Evolutionary conservation across 2,797 vertebrate species (phyloP).

Genomic region (Oreochromis mossambicus): DNA sequence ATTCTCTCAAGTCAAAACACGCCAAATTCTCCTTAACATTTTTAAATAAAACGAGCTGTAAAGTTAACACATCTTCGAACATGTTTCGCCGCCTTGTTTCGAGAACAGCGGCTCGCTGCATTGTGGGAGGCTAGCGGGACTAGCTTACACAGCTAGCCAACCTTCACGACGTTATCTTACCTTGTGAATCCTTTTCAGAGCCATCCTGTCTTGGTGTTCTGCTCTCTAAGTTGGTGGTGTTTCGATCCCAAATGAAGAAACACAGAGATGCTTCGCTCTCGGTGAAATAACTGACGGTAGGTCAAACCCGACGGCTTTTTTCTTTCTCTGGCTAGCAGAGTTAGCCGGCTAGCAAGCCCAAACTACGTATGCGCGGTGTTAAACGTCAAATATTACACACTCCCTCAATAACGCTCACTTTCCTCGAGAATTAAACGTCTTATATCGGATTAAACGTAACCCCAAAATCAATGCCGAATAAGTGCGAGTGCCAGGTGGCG

Average conservation of each 20-base stretch:
- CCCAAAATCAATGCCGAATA: background rate
- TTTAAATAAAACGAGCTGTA: background rate
- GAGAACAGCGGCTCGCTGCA: background rate
- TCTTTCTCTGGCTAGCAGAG: conserved; percentile 43
- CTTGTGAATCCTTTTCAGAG: conserved; percentile 82
- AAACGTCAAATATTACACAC: background rate
- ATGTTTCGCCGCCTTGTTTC: conserved; percentile 24
- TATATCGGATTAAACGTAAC: background rate
- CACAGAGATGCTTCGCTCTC: background rate
- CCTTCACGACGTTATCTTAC: conserved; percentile 45
- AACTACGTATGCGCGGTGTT: conserved; percentile 51
- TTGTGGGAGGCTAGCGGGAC: conserved; percentile 45
- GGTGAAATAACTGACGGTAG: conserved; percentile 1
- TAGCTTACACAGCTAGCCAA: background rate
- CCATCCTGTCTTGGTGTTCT: conserved; percentile 69
- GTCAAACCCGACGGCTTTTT: conserved; percentile 49
- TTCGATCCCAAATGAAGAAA: conserved; percentile 13
- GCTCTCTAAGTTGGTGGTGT: background rate
- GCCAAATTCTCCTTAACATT: background rate
- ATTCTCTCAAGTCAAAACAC: background rate
- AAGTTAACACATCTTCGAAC: background rate
- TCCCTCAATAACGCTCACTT: background rate
- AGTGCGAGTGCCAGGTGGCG: conserved; percentile 11
- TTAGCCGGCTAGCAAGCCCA: conserved; percentile 49
- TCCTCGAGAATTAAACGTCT: background rate